phyloP scores from a whole-genome alignment of 2,113 vertebrate species.

The Tragelaphus strepsiceros region DNA sequence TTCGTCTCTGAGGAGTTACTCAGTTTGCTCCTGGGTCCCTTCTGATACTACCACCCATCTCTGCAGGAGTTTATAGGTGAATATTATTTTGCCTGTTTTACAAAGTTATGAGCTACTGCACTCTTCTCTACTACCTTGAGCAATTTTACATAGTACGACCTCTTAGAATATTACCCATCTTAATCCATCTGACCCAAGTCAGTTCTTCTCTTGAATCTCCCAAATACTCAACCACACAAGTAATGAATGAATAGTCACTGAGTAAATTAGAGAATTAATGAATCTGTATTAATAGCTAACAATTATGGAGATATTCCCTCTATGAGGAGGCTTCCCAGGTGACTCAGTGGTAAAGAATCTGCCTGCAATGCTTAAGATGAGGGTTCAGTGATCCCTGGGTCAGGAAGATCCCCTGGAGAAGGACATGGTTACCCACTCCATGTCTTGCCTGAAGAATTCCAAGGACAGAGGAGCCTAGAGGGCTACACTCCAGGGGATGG shows the following conservation, averaged over 20 bases:
- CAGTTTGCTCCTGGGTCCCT: neutral
- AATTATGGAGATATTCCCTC: neutral
- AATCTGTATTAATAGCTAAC: neutral
- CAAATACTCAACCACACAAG: neutral
- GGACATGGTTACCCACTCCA: neutral
- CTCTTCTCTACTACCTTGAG: neutral
- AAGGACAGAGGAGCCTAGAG: neutral
- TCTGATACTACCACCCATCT: neutral
- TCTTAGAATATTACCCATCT: neutral
- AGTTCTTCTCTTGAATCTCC: conserved; percentile 12
- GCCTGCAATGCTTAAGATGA: neutral
- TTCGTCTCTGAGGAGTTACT: neutral
- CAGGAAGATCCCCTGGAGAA: neutral
- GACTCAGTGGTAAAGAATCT: neutral
- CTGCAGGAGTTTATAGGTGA: neutral
- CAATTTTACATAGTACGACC: neutral
- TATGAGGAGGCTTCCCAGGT: neutral
- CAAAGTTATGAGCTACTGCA: neutral
- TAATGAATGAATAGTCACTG: neutral
- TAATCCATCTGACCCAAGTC: neutral
- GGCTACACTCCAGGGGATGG: neutral
- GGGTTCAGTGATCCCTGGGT: neutral
- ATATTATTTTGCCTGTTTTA: neutral
- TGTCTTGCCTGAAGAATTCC: neutral
- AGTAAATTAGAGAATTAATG: neutral